These are phyloP conservation scores for Cerceris rybyensis DNA, from an alignment of 2,888 invertebrate species.

Conservation along the genomic window DNA sequence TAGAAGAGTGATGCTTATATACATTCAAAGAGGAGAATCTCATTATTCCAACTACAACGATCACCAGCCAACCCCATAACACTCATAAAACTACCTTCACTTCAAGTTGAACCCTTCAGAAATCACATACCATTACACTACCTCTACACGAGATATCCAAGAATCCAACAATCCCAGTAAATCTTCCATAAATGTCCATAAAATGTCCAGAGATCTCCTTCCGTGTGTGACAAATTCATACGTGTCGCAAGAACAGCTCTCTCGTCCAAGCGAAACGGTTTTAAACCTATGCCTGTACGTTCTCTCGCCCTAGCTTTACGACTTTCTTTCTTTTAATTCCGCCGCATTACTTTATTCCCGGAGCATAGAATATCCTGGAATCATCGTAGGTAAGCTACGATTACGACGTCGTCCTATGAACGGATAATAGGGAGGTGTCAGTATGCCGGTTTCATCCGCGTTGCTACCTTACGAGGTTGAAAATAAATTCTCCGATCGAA, in stretches of 20 bases:
- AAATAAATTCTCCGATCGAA: conserved; percentile 35
- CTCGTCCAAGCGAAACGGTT: background rate
- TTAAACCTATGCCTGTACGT: background rate
- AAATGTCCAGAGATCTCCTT: conserved; percentile 37
- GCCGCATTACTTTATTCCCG: conserved; percentile 13
- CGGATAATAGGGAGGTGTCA: conserved; percentile 40
- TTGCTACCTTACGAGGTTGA: conserved; percentile 42
- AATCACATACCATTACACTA: too few relatives aligned
- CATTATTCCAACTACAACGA: too few relatives aligned
- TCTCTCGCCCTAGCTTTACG: conserved; percentile 42
- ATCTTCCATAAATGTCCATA: conserved; percentile 43
- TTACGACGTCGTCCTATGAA: conserved; percentile 3
- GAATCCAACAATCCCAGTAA: conserved; percentile 38
- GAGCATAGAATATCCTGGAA: background rate
- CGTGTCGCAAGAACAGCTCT: background rate
- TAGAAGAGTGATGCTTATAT: too few relatives aligned
- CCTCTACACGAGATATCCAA: conserved; percentile 5
- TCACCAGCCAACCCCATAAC: too few relatives aligned
- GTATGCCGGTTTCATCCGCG: conserved; percentile 35
- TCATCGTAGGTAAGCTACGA: background rate
- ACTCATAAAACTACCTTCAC: conserved; percentile 10
- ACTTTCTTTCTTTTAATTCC: conserved; percentile 45
- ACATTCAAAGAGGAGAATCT: too few relatives aligned
- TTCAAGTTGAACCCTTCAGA: background rate
- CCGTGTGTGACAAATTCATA: conserved; percentile 31